Percentiles rank a stretch among this genome's conserved stretches.
phyloP scores from a whole-genome alignment of 2,113 vertebrate genomes.

The Nycticryphes semicollaris region DNA sequence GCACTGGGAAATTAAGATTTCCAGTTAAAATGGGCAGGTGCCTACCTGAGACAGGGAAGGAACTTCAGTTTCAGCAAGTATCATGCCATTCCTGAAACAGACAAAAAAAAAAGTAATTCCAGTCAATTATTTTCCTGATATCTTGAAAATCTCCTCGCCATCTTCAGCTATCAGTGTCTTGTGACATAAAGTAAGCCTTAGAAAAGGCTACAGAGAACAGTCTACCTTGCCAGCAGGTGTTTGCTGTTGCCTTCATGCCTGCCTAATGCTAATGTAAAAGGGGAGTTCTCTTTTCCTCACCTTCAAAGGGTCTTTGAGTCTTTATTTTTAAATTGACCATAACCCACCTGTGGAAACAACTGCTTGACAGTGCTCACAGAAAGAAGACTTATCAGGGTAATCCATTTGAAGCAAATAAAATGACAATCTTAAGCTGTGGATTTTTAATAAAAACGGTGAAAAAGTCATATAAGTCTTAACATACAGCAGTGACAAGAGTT shows the following conservation, averaged over 20 bases:
- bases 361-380: background rate
- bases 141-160: background rate
- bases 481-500: background rate
- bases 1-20: background rate
- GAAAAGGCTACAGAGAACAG: accelerated
- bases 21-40: background rate
- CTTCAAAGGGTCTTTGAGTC: background rate
- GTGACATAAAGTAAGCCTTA: background rate
- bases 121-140: background rate
- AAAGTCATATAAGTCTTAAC: background rate
- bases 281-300: background rate
- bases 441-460: slow-evolving; percentile 6
- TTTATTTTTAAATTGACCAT: background rate
- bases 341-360: background rate
- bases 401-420: background rate
- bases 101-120: background rate
- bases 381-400: background rate
- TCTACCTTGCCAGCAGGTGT: background rate
- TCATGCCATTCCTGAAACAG: background rate
- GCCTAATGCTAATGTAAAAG: background rate
- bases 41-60: background rate
- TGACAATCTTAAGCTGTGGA: background rate
- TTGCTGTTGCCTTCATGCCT: background rate
- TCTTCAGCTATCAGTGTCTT: background rate
- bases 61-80: background rate